Conservation (phyloP, 2,113 vertebrate species). For the Isichthys henryi region DNA sequence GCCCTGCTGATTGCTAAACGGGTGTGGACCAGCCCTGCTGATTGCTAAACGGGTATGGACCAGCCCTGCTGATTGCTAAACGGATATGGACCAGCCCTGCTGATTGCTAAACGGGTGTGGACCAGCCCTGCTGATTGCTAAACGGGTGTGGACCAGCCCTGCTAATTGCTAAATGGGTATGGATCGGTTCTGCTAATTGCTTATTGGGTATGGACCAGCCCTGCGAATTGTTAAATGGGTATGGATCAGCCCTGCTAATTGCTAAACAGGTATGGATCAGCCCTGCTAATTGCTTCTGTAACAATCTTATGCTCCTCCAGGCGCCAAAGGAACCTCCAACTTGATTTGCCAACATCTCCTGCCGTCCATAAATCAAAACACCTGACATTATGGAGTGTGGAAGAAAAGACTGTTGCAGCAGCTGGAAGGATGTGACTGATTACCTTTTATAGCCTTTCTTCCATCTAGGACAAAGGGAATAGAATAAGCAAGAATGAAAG, state of each 20-base stretch:
- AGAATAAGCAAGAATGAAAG: background rate
- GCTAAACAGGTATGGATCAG: too few species aligned
- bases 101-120: too few species aligned
- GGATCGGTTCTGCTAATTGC: too few species aligned
- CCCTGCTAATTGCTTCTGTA: too few species aligned
- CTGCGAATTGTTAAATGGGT: too few species aligned
- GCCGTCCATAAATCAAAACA: background rate
- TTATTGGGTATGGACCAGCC: too few species aligned
- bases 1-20: background rate
- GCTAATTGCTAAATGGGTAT: background rate
- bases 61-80: too few species aligned
- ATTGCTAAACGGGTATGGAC: background rate
- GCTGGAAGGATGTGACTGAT: background rate
- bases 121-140: background rate
- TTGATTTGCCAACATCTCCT: background rate
- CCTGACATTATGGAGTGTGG: background rate
- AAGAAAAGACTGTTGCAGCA: background rate
- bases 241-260: too few species aligned
- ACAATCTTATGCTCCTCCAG: background rate
- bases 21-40: background rate
- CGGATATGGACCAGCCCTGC: background rate
- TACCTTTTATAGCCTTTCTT: background rate
- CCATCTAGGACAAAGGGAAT: background rate
- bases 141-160: background rate
- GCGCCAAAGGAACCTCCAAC: background rate